Evolutionary conservation across 2,113 vertebrate genomes (phyloP).

Genomic region (Equus quagga): DNA sequence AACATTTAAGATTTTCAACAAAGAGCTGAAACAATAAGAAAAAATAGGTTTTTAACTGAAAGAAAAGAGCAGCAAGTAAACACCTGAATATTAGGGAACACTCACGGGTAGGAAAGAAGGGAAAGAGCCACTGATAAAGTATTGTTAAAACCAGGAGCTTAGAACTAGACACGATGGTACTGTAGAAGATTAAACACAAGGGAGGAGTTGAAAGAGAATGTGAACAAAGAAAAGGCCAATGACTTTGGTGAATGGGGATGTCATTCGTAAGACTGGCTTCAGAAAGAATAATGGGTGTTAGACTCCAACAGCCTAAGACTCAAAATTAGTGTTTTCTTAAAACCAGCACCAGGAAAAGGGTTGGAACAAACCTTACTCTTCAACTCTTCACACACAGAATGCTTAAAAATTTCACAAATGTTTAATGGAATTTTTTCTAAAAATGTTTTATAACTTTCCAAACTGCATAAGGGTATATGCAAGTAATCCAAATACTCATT

Average conservation of each 20-base stretch:
- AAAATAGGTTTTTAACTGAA: background rate
- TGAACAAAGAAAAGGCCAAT: slow-evolving; percentile 33
- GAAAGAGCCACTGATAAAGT: background rate
- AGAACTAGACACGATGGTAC: background rate
- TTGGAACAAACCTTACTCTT: background rate
- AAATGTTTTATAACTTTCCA: background rate
- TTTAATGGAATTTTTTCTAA: background rate
- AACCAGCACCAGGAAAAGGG: background rate
- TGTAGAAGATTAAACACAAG: background rate
- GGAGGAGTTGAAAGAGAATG: background rate
- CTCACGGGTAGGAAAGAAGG: background rate
- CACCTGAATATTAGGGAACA: background rate
- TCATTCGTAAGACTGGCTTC: background rate
- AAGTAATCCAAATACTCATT: slow-evolving; percentile 42
- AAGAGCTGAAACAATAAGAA: background rate
- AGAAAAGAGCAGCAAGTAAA: slow-evolving; percentile 3
- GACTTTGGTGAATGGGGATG: background rate
- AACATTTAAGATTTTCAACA: slow-evolving; percentile 13
- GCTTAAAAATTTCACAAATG: background rate
- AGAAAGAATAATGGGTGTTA: background rate
- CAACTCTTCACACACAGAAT: background rate
- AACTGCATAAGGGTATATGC: background rate
- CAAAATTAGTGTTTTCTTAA: background rate
- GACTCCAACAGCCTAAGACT: background rate
- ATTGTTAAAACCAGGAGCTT: background rate